Percentiles rank a stretch among this genome's conserved stretches.
phyloP scores from a whole-genome alignment of 2,888 invertebrate genomes.

The Plagodis pulveraria region DNA sequence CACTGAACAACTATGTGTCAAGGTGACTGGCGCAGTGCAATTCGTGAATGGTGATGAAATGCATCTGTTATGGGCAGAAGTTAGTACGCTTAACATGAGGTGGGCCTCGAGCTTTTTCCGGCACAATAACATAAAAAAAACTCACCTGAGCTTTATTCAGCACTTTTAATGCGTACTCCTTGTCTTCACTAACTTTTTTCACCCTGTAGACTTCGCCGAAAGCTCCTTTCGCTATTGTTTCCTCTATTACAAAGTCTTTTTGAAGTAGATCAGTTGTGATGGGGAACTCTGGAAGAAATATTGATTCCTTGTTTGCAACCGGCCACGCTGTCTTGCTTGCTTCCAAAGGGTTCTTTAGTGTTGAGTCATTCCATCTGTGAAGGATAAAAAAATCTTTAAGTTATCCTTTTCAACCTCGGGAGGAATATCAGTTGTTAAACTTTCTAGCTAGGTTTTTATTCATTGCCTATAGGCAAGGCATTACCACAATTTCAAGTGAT shows the following conservation, averaged over 20 bases:
- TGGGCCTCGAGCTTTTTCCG: too few species aligned
- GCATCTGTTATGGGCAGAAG: too few species aligned
- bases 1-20: too few species aligned
- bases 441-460: too few species aligned
- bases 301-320: constrained; percentile 91
- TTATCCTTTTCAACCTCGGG: too few species aligned
- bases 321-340: constrained; percentile 92
- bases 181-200: constrained; percentile 85
- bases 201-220: constrained; percentile 96
- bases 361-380: constrained; percentile 88
- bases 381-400: background rate
- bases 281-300: constrained; percentile 95
- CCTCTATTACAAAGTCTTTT: constrained; percentile 87
- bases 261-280: constrained; percentile 86
- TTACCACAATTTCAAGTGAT: too few species aligned
- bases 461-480: too few species aligned
- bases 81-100: too few species aligned
- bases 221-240: constrained; percentile 94
- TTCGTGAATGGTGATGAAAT: too few species aligned
- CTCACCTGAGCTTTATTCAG: constrained; percentile 91
- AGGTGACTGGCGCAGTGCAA: too few species aligned
- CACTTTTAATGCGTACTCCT: constrained; percentile 94
- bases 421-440: too few species aligned
- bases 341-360: constrained; percentile 84
- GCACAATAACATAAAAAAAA: too few species aligned